These are phyloP conservation scores for Spilosoma lubricipeda DNA, from an alignment of 2,888 invertebrate genomes.

Conservation along the genomic window DNA sequence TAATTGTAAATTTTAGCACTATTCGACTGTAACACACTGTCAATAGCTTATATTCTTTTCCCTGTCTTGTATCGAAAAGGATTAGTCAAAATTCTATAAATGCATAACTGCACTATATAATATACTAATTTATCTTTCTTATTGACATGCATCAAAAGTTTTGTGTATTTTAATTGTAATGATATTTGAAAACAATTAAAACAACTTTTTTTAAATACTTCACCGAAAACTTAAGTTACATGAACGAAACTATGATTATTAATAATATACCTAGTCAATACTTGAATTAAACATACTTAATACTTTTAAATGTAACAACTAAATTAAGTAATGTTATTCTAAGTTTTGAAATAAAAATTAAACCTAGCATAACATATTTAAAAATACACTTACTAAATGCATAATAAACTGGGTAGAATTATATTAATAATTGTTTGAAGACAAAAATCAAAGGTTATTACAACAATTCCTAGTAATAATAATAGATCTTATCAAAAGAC, in stretches of 20 bases:
- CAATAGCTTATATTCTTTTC: neutral
- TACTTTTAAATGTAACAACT: neutral
- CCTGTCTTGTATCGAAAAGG: neutral
- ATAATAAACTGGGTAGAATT: neutral
- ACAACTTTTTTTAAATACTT: neutral
- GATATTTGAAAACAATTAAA: neutral
- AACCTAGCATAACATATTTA: constrained; percentile 8
- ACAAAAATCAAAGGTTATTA: constrained; percentile 3
- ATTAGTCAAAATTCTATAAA: neutral
- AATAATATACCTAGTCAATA: constrained; percentile 5
- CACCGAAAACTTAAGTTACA: neutral
- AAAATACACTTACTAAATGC: constrained; percentile 6
- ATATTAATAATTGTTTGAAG: neutral
- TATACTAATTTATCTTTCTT: neutral
- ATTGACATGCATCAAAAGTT: neutral
- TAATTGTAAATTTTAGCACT: neutral
- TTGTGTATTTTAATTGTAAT: neutral
- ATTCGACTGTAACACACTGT: neutral
- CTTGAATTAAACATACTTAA: neutral
- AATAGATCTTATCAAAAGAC: constrained; percentile 39
- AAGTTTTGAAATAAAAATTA: constrained; percentile 20
- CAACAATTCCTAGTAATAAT: constrained; percentile 10
- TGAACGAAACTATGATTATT: neutral
- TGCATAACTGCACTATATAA: neutral
- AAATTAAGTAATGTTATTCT: constrained; percentile 23